A percentile compares a stretch with the other conserved stretches of the same genome.
Conservation (phyloP, 2,113 vertebrate species). For the Procapra przewalskii region DNA sequence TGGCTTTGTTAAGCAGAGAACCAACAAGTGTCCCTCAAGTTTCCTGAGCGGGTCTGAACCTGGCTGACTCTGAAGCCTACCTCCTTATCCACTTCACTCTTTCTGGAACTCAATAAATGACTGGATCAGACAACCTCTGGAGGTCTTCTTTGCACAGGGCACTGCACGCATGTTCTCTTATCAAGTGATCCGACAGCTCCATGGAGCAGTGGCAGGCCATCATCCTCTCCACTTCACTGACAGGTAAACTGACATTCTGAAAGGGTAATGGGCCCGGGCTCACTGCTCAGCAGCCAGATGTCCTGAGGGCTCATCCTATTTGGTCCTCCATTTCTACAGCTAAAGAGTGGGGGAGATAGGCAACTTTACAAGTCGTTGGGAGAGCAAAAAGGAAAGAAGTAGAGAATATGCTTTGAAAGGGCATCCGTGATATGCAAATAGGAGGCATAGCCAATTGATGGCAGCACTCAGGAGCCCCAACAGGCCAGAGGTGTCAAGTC, state of each 20-base stretch:
- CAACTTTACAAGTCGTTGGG: too few relatives aligned
- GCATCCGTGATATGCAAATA: background rate
- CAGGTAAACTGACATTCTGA: background rate
- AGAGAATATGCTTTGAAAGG: background rate
- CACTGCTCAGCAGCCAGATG: background rate
- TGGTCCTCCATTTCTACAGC: background rate
- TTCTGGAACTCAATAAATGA: background rate
- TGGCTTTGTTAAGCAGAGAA: background rate
- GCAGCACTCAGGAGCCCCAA: background rate
- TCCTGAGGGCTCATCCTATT: background rate
- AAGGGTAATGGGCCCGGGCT: accelerated
- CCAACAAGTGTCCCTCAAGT: background rate
- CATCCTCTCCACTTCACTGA: background rate
- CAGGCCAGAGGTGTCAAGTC: background rate
- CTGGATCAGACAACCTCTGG: background rate
- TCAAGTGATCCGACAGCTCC: background rate
- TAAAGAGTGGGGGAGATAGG: background rate
- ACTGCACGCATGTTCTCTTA: accelerated
- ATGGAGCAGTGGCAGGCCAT: accelerated
- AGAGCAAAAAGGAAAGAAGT: background rate
- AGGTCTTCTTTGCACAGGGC: background rate
- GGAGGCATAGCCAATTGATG: background rate
- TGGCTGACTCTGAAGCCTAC: background rate
- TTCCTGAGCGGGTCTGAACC: background rate
- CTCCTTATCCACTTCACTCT: background rate